Percentiles rank a stretch among this genome's conserved stretches.
Conservation (phyloP, 1,140 invertebrate genomes). For the Ladona fulva region DNA sequence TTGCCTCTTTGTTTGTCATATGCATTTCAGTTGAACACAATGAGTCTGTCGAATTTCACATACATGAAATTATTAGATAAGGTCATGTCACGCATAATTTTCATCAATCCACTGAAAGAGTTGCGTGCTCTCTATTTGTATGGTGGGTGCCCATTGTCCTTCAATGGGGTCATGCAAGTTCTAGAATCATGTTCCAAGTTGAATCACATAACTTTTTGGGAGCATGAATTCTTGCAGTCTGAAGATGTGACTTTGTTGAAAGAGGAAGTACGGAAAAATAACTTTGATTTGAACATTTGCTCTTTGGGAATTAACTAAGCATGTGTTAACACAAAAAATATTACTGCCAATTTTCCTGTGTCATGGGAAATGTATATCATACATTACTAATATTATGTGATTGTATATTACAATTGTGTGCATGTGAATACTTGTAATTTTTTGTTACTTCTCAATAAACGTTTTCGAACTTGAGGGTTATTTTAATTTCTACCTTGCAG, state of each 20-base stretch:
- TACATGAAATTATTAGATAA: neutral
- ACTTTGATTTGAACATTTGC: slow-evolving; percentile 7
- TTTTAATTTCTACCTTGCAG: too few species aligned
- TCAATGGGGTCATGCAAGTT: neutral
- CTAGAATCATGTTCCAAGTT: neutral
- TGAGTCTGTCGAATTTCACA: neutral
- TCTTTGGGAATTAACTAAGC: neutral
- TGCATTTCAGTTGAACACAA: neutral
- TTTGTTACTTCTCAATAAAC: too few species aligned
- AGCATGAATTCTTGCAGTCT: slow-evolving; percentile 5
- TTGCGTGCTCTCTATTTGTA: neutral
- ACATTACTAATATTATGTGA: too few species aligned
- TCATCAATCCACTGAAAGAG: neutral
- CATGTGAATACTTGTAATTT: too few species aligned
- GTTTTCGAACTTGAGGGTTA: too few species aligned
- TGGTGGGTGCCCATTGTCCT: neutral
- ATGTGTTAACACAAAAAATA: neutral
- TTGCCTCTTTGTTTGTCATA: neutral
- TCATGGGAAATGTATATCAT: too few species aligned
- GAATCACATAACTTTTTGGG: neutral
- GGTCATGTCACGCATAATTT: neutral
- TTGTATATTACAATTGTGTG: too few species aligned
- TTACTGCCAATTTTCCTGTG: too few species aligned
- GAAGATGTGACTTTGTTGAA: neutral
- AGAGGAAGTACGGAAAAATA: neutral